phyloP scores from a whole-genome alignment of 2,888 invertebrate species.

The Zele albiditarsus region DNA sequence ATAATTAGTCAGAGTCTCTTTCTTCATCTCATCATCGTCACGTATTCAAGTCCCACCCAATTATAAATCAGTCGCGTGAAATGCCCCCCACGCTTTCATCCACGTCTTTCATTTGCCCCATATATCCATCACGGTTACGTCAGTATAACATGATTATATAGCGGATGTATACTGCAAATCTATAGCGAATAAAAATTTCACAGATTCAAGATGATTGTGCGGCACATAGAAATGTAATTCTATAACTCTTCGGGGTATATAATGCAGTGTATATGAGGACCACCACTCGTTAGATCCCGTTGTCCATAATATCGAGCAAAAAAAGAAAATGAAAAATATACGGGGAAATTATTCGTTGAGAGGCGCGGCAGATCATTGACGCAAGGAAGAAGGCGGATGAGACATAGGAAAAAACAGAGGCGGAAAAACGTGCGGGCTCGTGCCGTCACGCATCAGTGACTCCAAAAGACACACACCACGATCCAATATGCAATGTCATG shows the following conservation, averaged over 20 bases:
- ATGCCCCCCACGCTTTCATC: background rate
- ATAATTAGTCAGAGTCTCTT: conserved; percentile 25
- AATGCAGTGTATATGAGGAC: conserved; percentile 13
- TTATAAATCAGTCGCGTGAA: conserved; percentile 26
- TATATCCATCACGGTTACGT: background rate
- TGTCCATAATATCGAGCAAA: conserved; percentile 18
- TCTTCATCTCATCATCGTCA: conserved; percentile 9
- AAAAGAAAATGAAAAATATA: background rate
- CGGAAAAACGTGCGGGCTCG: conserved; percentile 33
- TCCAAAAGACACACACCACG: background rate
- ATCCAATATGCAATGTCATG: background rate
- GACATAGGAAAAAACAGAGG: background rate
- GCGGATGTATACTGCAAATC: background rate
- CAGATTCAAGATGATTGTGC: background rate
- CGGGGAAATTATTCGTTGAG: conserved; percentile 1
- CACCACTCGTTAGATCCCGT: conserved; percentile 48
- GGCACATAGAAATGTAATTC: conserved; percentile 4
- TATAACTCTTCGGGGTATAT: conserved; percentile 6
- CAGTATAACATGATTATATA: background rate
- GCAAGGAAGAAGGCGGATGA: background rate
- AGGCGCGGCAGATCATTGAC: conserved; percentile 27
- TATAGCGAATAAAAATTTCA: background rate
- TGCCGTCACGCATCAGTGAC: conserved; percentile 35
- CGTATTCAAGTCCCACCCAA: conserved; percentile 31
- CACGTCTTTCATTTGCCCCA: background rate